phyloP scores from a whole-genome alignment of 2,797 vertebrate genomes.

The Dendrocincla tyrannina region DNA sequence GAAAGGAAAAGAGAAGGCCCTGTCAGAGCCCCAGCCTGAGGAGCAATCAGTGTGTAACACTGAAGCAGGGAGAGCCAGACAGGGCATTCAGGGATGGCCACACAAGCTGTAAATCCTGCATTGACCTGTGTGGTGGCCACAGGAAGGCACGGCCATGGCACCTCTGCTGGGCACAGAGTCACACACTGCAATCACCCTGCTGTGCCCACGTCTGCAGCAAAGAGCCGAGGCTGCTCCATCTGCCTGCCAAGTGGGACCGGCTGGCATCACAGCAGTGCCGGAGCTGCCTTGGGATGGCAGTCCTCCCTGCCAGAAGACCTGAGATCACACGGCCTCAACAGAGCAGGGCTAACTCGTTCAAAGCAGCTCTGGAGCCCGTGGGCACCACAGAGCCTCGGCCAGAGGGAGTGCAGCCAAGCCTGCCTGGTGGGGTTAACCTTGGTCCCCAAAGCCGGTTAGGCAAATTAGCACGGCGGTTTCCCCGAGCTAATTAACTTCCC shows the following conservation, averaged over 20 bases:
- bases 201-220: accelerated
- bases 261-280: accelerated
- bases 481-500: slow-evolving; percentile 57
- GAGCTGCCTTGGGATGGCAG: background rate
- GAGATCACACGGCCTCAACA: accelerated
- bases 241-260: background rate
- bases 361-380: accelerated
- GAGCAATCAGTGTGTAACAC: accelerated
- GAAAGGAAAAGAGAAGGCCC: background rate
- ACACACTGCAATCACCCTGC: accelerated
- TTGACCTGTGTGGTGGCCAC: accelerated
- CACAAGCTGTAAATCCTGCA: accelerated
- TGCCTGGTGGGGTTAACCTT: background rate
- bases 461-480: slow-evolving; percentile 48
- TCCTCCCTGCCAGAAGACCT: background rate
- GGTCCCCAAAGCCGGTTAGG: slow-evolving; percentile 51
- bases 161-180: background rate
- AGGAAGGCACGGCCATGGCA: accelerated
- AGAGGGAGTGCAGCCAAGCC: background rate
- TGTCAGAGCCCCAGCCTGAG: background rate
- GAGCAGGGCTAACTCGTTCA: background rate
- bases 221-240: background rate
- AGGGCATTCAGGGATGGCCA: accelerated
- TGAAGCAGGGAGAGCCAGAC: background rate
- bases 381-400: background rate